Evolutionary conservation across 2,888 invertebrate species (phyloP).

Genomic region (Clepsis dumicolana): DNA sequence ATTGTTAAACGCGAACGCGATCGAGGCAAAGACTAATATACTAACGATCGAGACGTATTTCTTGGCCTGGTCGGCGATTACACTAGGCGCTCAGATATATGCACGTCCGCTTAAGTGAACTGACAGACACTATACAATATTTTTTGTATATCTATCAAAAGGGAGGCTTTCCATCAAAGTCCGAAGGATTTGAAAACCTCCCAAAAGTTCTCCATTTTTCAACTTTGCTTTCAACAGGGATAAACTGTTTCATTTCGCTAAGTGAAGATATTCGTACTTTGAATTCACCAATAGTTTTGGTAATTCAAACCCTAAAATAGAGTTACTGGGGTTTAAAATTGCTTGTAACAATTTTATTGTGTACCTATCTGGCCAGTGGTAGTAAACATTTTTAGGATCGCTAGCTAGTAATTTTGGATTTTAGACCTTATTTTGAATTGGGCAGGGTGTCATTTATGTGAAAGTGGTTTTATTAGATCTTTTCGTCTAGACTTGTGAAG

Average conservation of each 20-base stretch:
- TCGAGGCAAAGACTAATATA: too few species aligned
- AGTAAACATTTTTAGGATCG: neutral
- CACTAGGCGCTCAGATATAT: too few species aligned
- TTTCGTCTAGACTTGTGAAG: neutral
- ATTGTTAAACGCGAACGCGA: too few species aligned
- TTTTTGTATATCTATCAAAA: conserved; percentile 13
- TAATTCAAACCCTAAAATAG: neutral
- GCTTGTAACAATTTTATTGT: neutral
- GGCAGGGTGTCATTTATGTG: neutral
- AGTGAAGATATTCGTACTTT: conserved; percentile 57
- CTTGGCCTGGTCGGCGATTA: too few species aligned
- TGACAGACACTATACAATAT: neutral
- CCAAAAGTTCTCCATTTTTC: conserved; percentile 55
- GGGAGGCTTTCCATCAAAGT: conserved; percentile 2
- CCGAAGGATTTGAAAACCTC: conserved; percentile 14
- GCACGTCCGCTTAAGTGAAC: too few species aligned
- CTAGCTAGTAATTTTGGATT: neutral
- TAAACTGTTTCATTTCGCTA: conserved; percentile 70
- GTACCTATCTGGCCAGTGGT: neutral
- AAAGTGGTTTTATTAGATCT: neutral
- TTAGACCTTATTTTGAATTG: neutral
- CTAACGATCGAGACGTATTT: too few species aligned
- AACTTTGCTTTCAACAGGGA: conserved; percentile 59
- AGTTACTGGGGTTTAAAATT: neutral
- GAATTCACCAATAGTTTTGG: neutral